Evolutionary conservation across 2,888 invertebrate species (phyloP).

Genomic region (Perizoma affinitatum): DNA sequence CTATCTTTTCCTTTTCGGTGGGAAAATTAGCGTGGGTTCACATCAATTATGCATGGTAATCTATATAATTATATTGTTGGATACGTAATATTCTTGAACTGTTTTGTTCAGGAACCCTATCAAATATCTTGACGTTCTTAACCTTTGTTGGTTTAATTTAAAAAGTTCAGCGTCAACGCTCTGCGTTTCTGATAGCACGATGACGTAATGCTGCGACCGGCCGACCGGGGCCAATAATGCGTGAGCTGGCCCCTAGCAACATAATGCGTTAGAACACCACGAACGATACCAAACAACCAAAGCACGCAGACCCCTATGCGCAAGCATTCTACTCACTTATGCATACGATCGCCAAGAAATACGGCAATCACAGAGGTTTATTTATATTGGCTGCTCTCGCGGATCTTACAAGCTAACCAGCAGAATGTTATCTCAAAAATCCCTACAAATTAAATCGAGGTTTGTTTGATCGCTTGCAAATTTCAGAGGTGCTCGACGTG

Average conservation of each 20-base stretch:
- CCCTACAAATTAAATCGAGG: constrained; percentile 28
- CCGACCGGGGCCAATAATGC: constrained; percentile 58
- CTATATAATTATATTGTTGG: too few relatives aligned
- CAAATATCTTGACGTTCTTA: too few relatives aligned
- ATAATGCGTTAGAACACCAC: constrained; percentile 57
- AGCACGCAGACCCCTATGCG: constrained; percentile 18
- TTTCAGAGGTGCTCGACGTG: constrained; percentile 28
- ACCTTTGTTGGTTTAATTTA: constrained; percentile 2
- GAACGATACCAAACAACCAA: constrained; percentile 27
- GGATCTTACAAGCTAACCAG: constrained; percentile 14
- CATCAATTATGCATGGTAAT: too few relatives aligned
- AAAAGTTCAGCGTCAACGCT: constrained; percentile 27
- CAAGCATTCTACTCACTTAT: constrained; percentile 27
- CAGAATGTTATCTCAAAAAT: constrained; percentile 25
- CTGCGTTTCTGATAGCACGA: constrained; percentile 58
- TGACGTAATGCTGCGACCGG: constrained; percentile 70
- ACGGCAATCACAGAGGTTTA: constrained; percentile 22
- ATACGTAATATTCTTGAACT: too few relatives aligned
- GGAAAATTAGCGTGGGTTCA: background rate
- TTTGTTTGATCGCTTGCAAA: constrained; percentile 39
- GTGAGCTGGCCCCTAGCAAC: constrained; percentile 66
- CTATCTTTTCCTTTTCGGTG: constrained; percentile 17
- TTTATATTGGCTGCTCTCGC: constrained; percentile 18
- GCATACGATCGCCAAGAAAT: constrained; percentile 4
- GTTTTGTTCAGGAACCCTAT: too few relatives aligned